phyloP scores from a whole-genome alignment of 2,113 vertebrate genomes.

The Anas platyrhynchos region DNA sequence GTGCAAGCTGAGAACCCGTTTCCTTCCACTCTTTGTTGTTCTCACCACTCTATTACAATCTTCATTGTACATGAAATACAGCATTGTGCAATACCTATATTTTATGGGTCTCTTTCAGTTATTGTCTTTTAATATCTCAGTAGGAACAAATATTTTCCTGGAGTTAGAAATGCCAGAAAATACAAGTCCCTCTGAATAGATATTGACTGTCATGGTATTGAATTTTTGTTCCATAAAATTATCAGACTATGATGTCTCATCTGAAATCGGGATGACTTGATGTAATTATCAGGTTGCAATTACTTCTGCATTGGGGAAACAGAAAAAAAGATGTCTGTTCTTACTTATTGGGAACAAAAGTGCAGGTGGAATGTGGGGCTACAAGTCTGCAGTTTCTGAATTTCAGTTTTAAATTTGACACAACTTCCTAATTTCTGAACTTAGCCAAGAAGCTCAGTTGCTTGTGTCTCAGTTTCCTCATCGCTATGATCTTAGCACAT shows the following conservation, averaged over 20 bases:
- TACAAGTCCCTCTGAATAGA: background rate
- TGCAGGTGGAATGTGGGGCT: background rate
- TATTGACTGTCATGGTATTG: background rate
- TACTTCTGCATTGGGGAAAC: background rate
- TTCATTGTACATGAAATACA: background rate
- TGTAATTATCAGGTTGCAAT: constrained; percentile 3
- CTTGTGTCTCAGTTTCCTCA: background rate
- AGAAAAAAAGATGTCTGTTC: background rate
- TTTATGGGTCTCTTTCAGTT: background rate
- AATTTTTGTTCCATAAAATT: constrained; percentile 14
- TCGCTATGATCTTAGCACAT: background rate
- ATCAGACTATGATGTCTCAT: background rate
- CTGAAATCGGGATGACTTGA: background rate
- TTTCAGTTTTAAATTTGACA: background rate
- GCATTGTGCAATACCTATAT: background rate
- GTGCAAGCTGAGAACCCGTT: background rate
- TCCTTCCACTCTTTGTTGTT: background rate
- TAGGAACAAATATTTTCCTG: background rate
- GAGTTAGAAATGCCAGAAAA: constrained; percentile 14
- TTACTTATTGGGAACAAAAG: background rate
- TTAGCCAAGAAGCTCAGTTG: background rate
- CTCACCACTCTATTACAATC: background rate
- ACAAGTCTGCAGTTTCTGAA: background rate
- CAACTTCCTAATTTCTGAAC: background rate
- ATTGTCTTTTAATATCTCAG: background rate